Base-by-base conservation (phyloP, 2,113 vertebrate species). In the Okapia johnstoni region DNA sequence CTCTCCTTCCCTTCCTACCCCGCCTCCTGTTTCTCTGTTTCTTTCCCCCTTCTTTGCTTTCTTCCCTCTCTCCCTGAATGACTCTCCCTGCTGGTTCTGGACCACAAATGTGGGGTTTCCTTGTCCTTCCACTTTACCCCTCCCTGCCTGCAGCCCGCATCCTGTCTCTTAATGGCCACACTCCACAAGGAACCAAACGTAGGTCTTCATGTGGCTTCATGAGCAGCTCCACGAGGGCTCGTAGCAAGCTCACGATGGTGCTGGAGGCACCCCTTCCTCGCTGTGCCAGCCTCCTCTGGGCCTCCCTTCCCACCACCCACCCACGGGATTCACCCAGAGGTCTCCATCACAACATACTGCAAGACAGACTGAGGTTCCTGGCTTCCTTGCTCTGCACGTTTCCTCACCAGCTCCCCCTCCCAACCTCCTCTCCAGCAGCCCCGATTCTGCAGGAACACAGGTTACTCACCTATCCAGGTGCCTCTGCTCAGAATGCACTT, bases 181-280 rank as follows among this genome's bases (percentile, higher is more conserved):
- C 9, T 8, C 23, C 40, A 15, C 3, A 7, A 85, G 19, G 55
- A 88, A 17, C 33, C 60, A 86, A 4, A 80, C n/a, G 48, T 19
- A 19, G 50, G 52, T 40, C 9, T 33, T 26, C 19, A 58, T 46
- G 10, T 58, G 33, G n/a, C 48, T 52, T 30, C 46, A 80, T 58
- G 21, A 30, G 9, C 8, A 43, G 7, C 36, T 70, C 63, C 10
- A 5, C 9, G 23, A 36, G 3, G 9, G 13, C 26, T 6, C 6
- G 16, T 16, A 52, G 40, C 0, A 2, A 3, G 3, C 14, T 33
- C 81, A 60, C 16, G 10, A 33, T 7, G 4, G 77, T 8, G 4
- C 21, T 43, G 4, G 50, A 79, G 70, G 73, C 81, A 55, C 9
- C 1, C 2, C 40, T 9, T n/a, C 3, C 8, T 46, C n/a, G 50